phyloP scores from a whole-genome alignment of 2,113 vertebrate species.

The Monarcha castaneiventris region DNA sequence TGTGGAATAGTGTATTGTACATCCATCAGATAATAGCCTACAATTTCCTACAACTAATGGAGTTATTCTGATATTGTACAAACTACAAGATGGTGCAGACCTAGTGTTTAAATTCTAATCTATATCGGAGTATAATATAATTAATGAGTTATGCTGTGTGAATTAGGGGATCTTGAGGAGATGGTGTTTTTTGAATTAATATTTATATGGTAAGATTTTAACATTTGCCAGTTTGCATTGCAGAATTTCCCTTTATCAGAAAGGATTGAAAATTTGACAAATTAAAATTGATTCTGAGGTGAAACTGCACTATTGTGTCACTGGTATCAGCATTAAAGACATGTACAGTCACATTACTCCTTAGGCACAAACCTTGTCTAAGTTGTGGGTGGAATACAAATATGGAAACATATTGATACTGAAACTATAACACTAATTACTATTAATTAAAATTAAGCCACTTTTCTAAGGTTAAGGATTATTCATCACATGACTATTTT shows the following conservation, averaged over 20 bases:
- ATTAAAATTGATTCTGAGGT: background rate
- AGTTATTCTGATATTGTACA: background rate
- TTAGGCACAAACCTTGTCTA: background rate
- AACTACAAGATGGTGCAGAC: background rate
- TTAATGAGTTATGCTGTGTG: background rate
- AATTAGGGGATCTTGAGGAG: background rate
- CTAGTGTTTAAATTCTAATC: background rate
- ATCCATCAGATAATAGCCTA: background rate
- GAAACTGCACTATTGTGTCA: background rate
- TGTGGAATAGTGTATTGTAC: background rate
- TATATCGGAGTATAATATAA: background rate
- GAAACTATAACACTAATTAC: background rate
- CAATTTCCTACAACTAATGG: background rate
- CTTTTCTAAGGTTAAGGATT: background rate
- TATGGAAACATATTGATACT: background rate
- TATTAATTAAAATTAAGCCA: background rate
- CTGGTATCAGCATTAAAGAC: background rate
- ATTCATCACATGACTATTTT: background rate
- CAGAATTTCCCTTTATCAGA: background rate
- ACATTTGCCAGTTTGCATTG: background rate
- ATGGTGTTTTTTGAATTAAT: background rate
- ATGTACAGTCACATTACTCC: background rate
- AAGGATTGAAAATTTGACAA: background rate
- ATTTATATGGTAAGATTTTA: background rate
- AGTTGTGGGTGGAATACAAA: background rate